Percentiles rank a stretch among this genome's conserved stretches.
Conservation (phyloP, 2,113 vertebrate genomes). For the Cavia aperea region DNA sequence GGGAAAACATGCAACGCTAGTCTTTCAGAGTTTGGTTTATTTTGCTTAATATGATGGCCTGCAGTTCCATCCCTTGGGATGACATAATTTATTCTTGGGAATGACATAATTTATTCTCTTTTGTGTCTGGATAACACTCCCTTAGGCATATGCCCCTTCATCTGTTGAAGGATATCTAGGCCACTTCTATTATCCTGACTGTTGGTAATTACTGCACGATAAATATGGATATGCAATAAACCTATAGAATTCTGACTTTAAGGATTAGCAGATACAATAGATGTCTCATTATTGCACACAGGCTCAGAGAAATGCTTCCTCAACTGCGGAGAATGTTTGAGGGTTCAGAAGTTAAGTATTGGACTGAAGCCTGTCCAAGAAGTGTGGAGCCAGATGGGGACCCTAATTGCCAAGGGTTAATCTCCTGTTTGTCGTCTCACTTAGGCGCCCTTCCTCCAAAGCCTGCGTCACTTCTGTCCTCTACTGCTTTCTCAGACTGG, state of each 20-base stretch:
- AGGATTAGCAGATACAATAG: not conserved
- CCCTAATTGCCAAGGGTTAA: not conserved
- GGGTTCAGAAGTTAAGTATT: not conserved
- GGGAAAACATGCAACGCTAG: not conserved
- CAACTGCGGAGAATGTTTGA: not conserved
- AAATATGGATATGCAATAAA: not conserved
- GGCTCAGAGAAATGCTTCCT: not conserved
- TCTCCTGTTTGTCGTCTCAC: not conserved
- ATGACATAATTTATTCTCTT: not conserved
- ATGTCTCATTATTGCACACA: not conserved
- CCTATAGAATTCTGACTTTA: not conserved
- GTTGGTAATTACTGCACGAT: not conserved
- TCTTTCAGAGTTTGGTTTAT: not conserved
- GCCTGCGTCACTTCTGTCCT: not conserved
- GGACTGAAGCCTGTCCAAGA: not conserved
- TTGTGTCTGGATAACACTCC: not conserved
- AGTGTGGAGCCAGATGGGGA: not conserved
- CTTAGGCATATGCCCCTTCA: not conserved
- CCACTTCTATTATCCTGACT: not conserved
- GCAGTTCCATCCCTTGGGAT: not conserved
- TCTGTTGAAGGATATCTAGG: not conserved
- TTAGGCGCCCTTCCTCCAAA: fast-evolving
- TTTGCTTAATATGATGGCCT: not conserved
- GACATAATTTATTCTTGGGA: not conserved
- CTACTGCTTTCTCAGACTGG: not conserved